Conservation (phyloP, 2,113 vertebrate genomes). For the Alaudala cheleensis region DNA sequence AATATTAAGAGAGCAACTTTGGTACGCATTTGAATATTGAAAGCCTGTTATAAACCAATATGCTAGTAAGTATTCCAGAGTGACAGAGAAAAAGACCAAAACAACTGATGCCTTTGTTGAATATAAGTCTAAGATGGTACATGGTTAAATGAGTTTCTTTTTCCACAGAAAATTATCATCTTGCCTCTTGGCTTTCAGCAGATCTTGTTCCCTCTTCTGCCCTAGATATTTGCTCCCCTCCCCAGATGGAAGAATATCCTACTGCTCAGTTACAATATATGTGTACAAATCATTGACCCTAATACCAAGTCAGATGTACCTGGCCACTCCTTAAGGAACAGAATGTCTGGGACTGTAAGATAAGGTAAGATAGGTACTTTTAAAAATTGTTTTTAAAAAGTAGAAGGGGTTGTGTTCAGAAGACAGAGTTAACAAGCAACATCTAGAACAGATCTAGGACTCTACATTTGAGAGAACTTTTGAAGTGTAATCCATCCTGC, state of each 20-base stretch:
- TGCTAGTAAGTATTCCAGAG: not conserved
- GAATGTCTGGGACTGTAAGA: not conserved
- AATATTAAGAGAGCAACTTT: not conserved
- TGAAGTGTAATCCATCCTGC: not conserved
- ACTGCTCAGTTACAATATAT: not conserved
- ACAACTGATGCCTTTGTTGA: not conserved
- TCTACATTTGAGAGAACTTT: not conserved
- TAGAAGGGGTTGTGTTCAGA: not conserved
- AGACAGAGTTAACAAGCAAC: not conserved
- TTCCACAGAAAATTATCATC: not conserved
- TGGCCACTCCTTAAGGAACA: not conserved
- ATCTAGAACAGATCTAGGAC: not conserved
- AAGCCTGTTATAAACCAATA: not conserved
- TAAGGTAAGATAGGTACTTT: not conserved
- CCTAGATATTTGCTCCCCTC: not conserved
- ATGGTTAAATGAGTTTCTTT: not conserved
- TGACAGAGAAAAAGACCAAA: not conserved
- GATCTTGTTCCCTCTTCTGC: not conserved
- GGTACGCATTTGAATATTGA: not conserved
- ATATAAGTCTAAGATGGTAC: not conserved
- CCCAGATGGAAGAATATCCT: not conserved
- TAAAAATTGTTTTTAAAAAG: not conserved
- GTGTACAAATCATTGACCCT: not conserved
- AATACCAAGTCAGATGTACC: not conserved
- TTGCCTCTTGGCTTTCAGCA: not conserved